phyloP scores from a whole-genome alignment of 2,888 invertebrate genomes.

The Oscheius sp. region DNA sequence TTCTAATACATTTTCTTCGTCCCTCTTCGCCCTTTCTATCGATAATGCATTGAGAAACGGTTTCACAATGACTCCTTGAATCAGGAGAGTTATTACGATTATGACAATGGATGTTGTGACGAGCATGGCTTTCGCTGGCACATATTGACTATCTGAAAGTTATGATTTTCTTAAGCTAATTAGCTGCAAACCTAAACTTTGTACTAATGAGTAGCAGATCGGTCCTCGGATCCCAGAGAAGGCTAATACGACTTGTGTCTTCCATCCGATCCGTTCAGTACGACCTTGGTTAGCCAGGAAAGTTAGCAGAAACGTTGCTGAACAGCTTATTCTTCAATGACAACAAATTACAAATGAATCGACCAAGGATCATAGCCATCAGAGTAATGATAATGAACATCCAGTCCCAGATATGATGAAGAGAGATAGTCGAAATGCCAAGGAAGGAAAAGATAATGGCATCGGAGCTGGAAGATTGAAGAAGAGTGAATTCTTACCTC shows the following conservation, averaged over 20 bases:
- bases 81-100: not conserved
- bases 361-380: slow-evolving; percentile 87
- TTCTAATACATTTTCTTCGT: not conserved
- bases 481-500: too few relatives aligned
- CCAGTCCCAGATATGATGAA: slow-evolving; percentile 91
- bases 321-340: not conserved
- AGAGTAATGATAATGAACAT: slow-evolving; percentile 91
- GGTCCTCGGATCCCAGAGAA: slow-evolving; percentile 95
- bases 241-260: slow-evolving; percentile 84
- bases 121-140: not conserved
- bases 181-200: not conserved
- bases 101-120: not conserved
- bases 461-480: slow-evolving; percentile 84
- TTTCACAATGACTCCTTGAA: not conserved
- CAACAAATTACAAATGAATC: slow-evolving; percentile 82
- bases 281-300: slow-evolving; percentile 89
- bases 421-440: slow-evolving; percentile 92
- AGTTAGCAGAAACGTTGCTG: slow-evolving; percentile 79
- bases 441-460: slow-evolving; percentile 99
- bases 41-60: not conserved
- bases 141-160: not conserved
- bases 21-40: not conserved
- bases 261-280: slow-evolving; percentile 83
- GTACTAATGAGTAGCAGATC: slow-evolving; percentile 85
- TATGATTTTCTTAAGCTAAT: not conserved